Evolutionary conservation across 2,113 vertebrate species (phyloP).

Genomic region (Pygoscelis antarcticus): DNA sequence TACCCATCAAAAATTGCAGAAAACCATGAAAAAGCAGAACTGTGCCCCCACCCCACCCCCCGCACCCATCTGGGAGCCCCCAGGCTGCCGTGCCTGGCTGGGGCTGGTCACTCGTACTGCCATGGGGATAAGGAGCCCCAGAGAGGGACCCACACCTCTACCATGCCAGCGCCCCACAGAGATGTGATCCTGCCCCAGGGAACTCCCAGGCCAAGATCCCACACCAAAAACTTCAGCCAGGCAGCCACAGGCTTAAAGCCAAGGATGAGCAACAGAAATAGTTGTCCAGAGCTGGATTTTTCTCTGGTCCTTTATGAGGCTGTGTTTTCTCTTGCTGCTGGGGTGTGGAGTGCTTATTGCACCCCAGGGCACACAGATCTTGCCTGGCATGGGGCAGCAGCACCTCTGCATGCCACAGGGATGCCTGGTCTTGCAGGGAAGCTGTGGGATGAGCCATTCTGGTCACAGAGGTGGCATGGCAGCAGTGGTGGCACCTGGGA

Average conservation of each 20-base stretch:
- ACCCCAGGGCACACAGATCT: neutral
- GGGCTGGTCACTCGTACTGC: neutral
- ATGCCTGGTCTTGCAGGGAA: neutral
- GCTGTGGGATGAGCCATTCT: neutral
- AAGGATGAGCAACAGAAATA: neutral
- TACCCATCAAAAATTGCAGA: neutral
- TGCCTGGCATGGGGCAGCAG: neutral
- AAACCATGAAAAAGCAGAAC: neutral
- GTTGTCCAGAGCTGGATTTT: neutral
- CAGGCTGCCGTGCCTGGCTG: neutral
- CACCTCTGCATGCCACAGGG: neutral
- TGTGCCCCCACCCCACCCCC: neutral
- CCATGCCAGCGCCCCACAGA: neutral
- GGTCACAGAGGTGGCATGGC: neutral
- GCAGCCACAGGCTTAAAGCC: neutral
- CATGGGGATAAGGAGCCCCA: rapidly evolving
- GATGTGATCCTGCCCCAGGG: neutral
- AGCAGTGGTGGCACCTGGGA: neutral
- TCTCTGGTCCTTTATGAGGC: neutral
- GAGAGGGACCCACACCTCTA: neutral
- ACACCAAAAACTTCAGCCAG: neutral
- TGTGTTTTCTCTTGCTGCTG: neutral
- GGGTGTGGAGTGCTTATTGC: neutral
- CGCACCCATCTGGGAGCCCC: neutral
- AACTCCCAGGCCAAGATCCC: neutral